Conservation (phyloP, 2,797 vertebrate genomes). For the Pseudochaenichthys georgianus region DNA sequence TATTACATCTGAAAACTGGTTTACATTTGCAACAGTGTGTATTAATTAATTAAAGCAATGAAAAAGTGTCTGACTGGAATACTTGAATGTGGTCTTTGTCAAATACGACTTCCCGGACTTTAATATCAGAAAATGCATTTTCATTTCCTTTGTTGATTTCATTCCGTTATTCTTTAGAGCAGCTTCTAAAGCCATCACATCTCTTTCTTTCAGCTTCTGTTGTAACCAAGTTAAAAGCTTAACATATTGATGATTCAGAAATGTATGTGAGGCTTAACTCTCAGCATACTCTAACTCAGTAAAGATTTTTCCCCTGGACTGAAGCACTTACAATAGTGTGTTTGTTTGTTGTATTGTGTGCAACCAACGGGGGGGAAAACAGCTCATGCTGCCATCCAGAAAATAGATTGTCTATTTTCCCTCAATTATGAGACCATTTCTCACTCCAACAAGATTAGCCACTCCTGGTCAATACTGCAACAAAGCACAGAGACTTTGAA, state of each 20-base stretch:
- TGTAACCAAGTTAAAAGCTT: constrained; percentile 19
- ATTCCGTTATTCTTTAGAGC: no score
- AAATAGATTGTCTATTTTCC: constrained; percentile 52
- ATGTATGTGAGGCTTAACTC: constrained; percentile 18
- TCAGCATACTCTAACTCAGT: no score
- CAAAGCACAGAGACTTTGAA: constrained; percentile 15
- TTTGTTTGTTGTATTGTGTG: constrained; percentile 23
- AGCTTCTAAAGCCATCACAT: not conserved
- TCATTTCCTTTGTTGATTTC: no score
- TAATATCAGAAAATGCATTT: not conserved
- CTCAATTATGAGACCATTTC: constrained; percentile 36
- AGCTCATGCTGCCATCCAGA: constrained; percentile 24
- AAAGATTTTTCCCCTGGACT: constrained; percentile 27
- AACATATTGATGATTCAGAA: constrained; percentile 41
- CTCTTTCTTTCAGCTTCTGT: constrained; percentile 1
- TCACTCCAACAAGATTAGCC: constrained; percentile 31
- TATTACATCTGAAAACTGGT: no score
- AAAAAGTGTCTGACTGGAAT: no score
- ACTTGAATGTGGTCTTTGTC: no score
- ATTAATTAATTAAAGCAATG: no score
- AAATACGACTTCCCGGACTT: not conserved
- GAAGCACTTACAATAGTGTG: constrained; percentile 17
- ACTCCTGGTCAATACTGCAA: constrained; percentile 16
- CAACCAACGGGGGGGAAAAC: constrained; percentile 9
- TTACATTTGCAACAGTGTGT: no score